phyloP scores from a whole-genome alignment of 1,140 invertebrate species.

The Cyclina sinensis region DNA sequence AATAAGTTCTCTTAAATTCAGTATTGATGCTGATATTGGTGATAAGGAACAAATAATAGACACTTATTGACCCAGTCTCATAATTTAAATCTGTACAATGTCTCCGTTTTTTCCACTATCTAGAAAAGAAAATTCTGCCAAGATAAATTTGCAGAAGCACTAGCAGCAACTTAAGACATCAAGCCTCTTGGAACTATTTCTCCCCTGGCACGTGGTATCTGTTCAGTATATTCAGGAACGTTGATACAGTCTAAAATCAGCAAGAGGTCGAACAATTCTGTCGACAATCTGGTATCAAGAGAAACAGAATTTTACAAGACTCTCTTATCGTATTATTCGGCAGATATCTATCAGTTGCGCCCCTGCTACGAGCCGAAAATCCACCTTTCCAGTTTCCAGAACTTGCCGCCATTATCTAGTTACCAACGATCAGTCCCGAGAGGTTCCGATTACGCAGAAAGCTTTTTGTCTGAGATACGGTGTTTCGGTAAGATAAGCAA shows the following conservation, averaged over 20 bases:
- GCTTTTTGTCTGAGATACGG: constrained; percentile 40
- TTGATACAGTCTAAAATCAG: constrained; percentile 33
- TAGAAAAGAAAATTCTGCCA: no score
- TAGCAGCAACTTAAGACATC: neutral
- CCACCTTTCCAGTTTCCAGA: constrained; percentile 8
- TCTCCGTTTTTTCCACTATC: no score
- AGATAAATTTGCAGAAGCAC: no score
- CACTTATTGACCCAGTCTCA: no score
- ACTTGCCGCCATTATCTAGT: constrained; percentile 37
- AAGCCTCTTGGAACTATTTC: neutral
- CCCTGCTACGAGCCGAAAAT: constrained; percentile 36
- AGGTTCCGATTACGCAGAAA: constrained; percentile 17
- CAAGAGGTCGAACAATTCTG: constrained; percentile 47
- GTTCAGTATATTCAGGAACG: constrained; percentile 1
- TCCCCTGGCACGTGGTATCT: constrained; percentile 25
- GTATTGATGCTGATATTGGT: neutral
- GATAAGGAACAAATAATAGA: neutral
- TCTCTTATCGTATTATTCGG: constrained; percentile 56
- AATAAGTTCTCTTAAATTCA: neutral
- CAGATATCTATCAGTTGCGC: constrained; percentile 19
- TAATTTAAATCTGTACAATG: no score
- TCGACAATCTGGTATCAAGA: constrained; percentile 28
- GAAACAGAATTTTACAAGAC: constrained; percentile 48
- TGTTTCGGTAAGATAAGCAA: constrained; percentile 6
- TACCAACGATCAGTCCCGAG: constrained; percentile 36